Percentiles rank a stretch among this genome's conserved stretches.
phyloP scores from a whole-genome alignment of 2,888 invertebrate species.

The Byasa hedistus region DNA sequence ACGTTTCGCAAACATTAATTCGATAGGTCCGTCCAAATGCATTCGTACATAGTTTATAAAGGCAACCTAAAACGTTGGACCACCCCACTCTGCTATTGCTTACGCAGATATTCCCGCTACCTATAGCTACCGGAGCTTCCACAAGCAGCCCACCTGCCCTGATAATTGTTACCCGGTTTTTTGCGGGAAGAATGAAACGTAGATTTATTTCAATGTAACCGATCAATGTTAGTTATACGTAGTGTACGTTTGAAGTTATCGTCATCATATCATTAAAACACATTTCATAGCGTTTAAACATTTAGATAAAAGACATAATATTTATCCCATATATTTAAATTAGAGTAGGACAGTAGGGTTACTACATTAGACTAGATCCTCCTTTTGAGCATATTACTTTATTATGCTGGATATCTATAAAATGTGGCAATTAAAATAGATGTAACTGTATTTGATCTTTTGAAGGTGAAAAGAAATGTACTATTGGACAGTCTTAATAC shows the following conservation, averaged over 20 bases:
- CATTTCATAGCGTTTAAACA: slow-evolving; percentile 74
- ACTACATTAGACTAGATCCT: slow-evolving; percentile 54
- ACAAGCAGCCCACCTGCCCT: slow-evolving; percentile 16
- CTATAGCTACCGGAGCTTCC: background rate
- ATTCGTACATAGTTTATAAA: slow-evolving; percentile 16
- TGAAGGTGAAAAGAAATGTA: background rate
- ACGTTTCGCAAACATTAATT: slow-evolving; percentile 18
- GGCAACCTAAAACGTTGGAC: slow-evolving; percentile 8
- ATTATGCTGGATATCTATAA: slow-evolving; percentile 29
- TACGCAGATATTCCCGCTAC: background rate
- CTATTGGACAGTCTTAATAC: too few relatives aligned
- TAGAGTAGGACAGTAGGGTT: slow-evolving; percentile 59
- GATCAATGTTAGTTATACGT: slow-evolving; percentile 41
- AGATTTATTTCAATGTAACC: slow-evolving; percentile 35
- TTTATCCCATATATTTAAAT: slow-evolving; percentile 57
- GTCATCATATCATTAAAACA: slow-evolving; percentile 74
- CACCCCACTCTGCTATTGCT: background rate
- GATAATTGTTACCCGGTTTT: slow-evolving; percentile 22
- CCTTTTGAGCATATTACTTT: slow-evolving; percentile 53
- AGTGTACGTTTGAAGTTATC: slow-evolving; percentile 56
- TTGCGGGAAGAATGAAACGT: slow-evolving; percentile 25
- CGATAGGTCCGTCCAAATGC: slow-evolving; percentile 27
- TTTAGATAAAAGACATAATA: slow-evolving; percentile 65
- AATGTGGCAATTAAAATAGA: slow-evolving; percentile 27
- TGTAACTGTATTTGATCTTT: slow-evolving; percentile 22